Conservation (phyloP, 2,888 invertebrate genomes). For the Busseola fusca region DNA sequence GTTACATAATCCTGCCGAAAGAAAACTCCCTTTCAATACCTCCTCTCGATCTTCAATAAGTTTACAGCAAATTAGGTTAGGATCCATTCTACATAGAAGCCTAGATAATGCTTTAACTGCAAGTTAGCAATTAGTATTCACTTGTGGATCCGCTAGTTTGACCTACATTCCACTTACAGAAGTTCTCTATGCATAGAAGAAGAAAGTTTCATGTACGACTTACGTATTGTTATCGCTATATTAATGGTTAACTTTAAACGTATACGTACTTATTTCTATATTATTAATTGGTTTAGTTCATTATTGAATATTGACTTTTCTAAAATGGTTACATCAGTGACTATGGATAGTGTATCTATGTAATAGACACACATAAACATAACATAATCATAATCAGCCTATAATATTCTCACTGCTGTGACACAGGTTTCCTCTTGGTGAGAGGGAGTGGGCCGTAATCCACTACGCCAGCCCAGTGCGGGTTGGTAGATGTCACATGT, state of each 20-base stretch:
- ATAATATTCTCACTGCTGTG: too few relatives aligned
- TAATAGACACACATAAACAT: too few relatives aligned
- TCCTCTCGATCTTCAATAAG: slow-evolving; percentile 11
- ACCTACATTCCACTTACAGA: slow-evolving; percentile 33
- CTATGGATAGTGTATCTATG: too few relatives aligned
- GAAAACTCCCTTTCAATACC: not conserved
- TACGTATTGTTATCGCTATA: not conserved
- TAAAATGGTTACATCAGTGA: not conserved
- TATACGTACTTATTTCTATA: not conserved
- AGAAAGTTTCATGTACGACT: slow-evolving; percentile 25
- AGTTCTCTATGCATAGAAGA: slow-evolving; percentile 7
- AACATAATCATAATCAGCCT: too few relatives aligned
- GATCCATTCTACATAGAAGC: slow-evolving; percentile 1
- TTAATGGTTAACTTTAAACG: slow-evolving; percentile 8
- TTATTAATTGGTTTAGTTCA: not conserved
- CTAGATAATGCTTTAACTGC: slow-evolving; percentile 29
- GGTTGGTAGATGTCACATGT: too few relatives aligned
- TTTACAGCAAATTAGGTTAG: slow-evolving; percentile 3
- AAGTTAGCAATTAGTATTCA: slow-evolving; percentile 46
- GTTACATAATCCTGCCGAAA: not conserved
- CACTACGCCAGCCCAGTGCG: too few relatives aligned
- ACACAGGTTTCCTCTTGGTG: too few relatives aligned
- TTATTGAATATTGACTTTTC: not conserved
- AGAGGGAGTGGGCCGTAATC: too few relatives aligned
- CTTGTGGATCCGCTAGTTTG: slow-evolving; percentile 29